phyloP scores from a whole-genome alignment of 2,888 invertebrate genomes.

The Xylota sylvarum region DNA sequence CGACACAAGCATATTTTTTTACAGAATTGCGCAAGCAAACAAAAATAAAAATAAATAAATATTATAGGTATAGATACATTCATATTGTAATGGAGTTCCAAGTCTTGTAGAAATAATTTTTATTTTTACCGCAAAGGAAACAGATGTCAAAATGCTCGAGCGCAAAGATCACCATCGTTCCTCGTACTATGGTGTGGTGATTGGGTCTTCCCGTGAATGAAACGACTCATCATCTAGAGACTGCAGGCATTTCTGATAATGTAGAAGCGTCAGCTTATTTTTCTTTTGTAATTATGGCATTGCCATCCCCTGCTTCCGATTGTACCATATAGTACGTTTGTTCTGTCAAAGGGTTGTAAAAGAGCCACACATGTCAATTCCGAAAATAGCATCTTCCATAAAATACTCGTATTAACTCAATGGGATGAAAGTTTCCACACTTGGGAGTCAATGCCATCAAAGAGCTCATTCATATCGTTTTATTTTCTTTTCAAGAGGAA shows the following conservation, averaged over 20 bases:
- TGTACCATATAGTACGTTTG: constrained; percentile 27
- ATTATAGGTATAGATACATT: neutral
- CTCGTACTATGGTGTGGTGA: constrained; percentile 12
- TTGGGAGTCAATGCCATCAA: constrained; percentile 71
- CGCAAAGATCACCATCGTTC: constrained; percentile 63
- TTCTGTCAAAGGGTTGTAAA: constrained; percentile 69
- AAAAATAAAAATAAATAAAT: constrained; percentile 16
- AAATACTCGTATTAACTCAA: constrained; percentile 62
- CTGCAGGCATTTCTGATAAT: constrained; percentile 36
- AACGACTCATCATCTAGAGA: constrained; percentile 40
- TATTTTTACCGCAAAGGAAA: constrained; percentile 62
- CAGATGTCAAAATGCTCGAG: constrained; percentile 72
- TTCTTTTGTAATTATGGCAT: constrained; percentile 57
- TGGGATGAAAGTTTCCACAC: constrained; percentile 65
- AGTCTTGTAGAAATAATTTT: constrained; percentile 20
- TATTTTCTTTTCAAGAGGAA: constrained; percentile 56
- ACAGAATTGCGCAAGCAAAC: constrained; percentile 3
- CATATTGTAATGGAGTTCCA: constrained; percentile 5
- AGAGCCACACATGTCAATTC: constrained; percentile 74
- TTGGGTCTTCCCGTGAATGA: constrained; percentile 55
- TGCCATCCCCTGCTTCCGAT: constrained; percentile 49
- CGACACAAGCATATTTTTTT: constrained; percentile 2
- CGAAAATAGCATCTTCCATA: constrained; percentile 68
- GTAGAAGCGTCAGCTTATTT: constrained; percentile 46
- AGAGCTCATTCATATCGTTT: constrained; percentile 67